phyloP scores from a whole-genome alignment of 1,140 invertebrate species.

The Contarinia nasturtii region DNA sequence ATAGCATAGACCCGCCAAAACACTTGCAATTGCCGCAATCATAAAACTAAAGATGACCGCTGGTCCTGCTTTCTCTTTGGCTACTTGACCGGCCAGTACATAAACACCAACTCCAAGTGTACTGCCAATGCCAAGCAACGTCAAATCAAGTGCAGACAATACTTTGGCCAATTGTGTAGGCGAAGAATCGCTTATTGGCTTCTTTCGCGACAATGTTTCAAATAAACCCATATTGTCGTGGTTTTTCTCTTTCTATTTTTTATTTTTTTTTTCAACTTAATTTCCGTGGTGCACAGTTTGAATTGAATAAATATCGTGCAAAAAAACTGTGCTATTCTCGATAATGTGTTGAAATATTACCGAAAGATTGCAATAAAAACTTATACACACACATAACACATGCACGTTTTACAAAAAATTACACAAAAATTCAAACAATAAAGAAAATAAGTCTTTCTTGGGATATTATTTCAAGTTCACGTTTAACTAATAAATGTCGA shows the following conservation, averaged over 20 bases:
- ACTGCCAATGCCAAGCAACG: conserved; percentile 61
- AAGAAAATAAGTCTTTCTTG: too few relatives aligned
- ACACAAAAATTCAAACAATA: too few relatives aligned
- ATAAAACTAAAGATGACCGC: conserved; percentile 67
- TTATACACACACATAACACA: too few relatives aligned
- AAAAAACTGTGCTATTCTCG: too few relatives aligned
- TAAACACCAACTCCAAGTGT: conserved; percentile 79
- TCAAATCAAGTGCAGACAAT: conserved; percentile 53
- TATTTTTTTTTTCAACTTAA: too few relatives aligned
- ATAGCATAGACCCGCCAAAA: conserved; percentile 67
- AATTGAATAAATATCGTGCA: too few relatives aligned
- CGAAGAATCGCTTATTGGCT: conserved; percentile 17
- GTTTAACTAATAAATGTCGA: too few relatives aligned
- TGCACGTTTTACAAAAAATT: too few relatives aligned
- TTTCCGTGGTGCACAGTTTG: too few relatives aligned
- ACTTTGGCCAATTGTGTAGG: conserved; percentile 37
- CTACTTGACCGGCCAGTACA: conserved; percentile 70
- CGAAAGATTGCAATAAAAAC: too few relatives aligned
- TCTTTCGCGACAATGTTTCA: conserved; percentile 29
- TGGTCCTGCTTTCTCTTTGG: conserved; percentile 57
- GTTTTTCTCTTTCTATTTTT: not conserved
- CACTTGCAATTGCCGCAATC: conserved; percentile 65
- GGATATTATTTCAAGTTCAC: too few relatives aligned
- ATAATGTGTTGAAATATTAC: too few relatives aligned
- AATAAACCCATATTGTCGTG: conserved; percentile 9